A percentile compares a stretch with the other conserved stretches of the same genome.
Evolutionary conservation across 2,797 vertebrate species (phyloP).

Genomic region (Falco rusticolus): DNA sequence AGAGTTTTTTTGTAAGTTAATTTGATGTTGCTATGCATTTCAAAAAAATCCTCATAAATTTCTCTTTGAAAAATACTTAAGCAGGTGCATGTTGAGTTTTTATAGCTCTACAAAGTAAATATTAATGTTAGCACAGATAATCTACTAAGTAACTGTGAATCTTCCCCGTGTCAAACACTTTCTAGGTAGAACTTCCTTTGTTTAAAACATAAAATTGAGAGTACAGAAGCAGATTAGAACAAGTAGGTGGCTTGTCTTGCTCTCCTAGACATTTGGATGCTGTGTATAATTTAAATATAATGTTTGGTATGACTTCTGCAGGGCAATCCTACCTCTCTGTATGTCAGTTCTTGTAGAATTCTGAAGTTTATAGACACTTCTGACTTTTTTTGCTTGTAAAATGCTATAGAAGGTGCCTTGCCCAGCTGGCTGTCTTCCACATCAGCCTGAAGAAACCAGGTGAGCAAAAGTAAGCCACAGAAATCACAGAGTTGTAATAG

Average conservation of each 20-base stretch:
- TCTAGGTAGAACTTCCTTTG: not conserved
- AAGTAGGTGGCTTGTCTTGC: not conserved
- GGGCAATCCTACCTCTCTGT: not conserved
- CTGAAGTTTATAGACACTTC: not conserved
- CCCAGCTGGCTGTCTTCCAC: not conserved
- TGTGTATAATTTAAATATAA: not conserved
- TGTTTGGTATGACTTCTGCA: not conserved
- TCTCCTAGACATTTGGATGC: not conserved
- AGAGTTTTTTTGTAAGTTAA: not conserved
- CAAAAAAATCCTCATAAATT: not conserved
- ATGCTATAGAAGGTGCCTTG: not conserved
- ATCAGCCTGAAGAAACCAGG: not conserved
- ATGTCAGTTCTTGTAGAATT: not conserved
- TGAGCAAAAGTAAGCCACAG: not conserved
- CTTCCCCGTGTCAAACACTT: not conserved
- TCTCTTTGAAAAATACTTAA: constrained; percentile 51
- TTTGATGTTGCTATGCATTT: not conserved
- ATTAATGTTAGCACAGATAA: not conserved
- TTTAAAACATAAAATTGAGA: not conserved
- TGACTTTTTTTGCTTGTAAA: not conserved
- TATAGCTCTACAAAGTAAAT: not conserved
- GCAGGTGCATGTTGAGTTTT: not conserved
- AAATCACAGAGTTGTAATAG: not conserved
- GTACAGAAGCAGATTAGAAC: not conserved
- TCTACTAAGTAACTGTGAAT: not conserved